Base-by-base conservation (phyloP, 1,140 invertebrate genomes). In the Geopemphigus sp. region DNA sequence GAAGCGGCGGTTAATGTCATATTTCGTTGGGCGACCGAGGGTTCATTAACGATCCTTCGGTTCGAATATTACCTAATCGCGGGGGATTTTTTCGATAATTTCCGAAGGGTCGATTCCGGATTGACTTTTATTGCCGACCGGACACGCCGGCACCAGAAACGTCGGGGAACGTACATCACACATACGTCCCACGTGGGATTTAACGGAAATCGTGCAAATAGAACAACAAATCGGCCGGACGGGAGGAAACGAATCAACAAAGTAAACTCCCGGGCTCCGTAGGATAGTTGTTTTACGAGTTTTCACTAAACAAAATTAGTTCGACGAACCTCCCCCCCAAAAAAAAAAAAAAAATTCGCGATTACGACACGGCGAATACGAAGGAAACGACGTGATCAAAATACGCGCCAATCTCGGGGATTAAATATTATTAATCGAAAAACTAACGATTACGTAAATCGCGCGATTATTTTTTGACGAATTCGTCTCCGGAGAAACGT, bases 191-290 rank as follows among this genome's bases (percentile, higher is more conserved):
- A 76, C 32, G 26, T 39, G 73, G 73, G 73, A 76, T 47, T 59
- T 78, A 63, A 61, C 74, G 14, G 26, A 39, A 78, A 78, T 78
- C 74, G 74, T 63, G 57, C 57, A 78, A 78, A 76, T 76, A 61
- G 53, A 78, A 59, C 74, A 61, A 50, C 74, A 61, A 50, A 61
- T 50, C 15, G 50, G 74, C 5, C n/a, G 57, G 57, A 63, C 56
- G 45, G 22, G 17, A 45, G 56, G 45, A 78, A 63, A 78, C 74
- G 57, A 78, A 78, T 78, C 74, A 78, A 78, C 74, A 78, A 63
- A 61, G 57, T 63, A 12, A 63, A 47, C 74, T 63, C 6, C 39
- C 47, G 12, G 5, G 50, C 17, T 19, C 47, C 45, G 22, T 53
- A 15, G 14, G 45, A 53, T 11, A n/a, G 39, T 53, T 12, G 22